phyloP scores from a whole-genome alignment of 2,888 invertebrate genomes.

The Xanthia togata region DNA sequence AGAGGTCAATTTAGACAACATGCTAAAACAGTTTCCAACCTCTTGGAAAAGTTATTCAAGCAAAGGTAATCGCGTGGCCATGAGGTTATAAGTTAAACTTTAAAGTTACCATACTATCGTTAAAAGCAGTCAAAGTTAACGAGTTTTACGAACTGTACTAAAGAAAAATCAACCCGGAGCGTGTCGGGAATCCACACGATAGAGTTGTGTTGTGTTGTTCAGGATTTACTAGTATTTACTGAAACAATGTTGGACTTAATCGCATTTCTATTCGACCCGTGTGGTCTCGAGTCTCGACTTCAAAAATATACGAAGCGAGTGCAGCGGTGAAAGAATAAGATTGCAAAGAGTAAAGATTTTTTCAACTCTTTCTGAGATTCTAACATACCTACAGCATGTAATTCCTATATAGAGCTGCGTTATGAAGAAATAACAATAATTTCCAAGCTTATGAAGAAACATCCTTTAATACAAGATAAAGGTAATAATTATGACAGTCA shows the following conservation, averaged over 20 bases:
- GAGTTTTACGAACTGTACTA: slow-evolving; percentile 17
- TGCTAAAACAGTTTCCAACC: slow-evolving; percentile 25
- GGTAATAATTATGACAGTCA: slow-evolving; percentile 40
- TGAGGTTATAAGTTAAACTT: slow-evolving; percentile 8
- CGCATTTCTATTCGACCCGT: slow-evolving; percentile 41
- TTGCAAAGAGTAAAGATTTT: neutral
- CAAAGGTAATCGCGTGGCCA: slow-evolving; percentile 15
- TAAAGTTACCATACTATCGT: neutral
- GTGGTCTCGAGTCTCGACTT: slow-evolving; percentile 33
- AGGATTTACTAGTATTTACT: slow-evolving; percentile 38
- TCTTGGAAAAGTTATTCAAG: slow-evolving; percentile 38
- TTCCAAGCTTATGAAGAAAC: slow-evolving; percentile 1
- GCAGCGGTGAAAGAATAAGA: too few species aligned
- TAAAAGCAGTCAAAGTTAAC: slow-evolving; percentile 21
- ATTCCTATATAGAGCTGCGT: neutral
- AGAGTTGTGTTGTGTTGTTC: slow-evolving; percentile 15
- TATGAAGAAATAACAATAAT: slow-evolving; percentile 30
- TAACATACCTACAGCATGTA: neutral
- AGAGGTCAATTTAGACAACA: slow-evolving; percentile 18
- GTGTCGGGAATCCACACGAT: slow-evolving; percentile 18
- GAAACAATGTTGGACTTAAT: slow-evolving; percentile 38
- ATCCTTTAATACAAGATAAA: slow-evolving; percentile 33
- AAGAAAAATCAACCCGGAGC: slow-evolving; percentile 10
- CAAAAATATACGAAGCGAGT: slow-evolving; percentile 24
- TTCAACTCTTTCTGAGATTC: neutral